phyloP scores from a whole-genome alignment of 2,113 vertebrate species.

The Anhinga rufa region DNA sequence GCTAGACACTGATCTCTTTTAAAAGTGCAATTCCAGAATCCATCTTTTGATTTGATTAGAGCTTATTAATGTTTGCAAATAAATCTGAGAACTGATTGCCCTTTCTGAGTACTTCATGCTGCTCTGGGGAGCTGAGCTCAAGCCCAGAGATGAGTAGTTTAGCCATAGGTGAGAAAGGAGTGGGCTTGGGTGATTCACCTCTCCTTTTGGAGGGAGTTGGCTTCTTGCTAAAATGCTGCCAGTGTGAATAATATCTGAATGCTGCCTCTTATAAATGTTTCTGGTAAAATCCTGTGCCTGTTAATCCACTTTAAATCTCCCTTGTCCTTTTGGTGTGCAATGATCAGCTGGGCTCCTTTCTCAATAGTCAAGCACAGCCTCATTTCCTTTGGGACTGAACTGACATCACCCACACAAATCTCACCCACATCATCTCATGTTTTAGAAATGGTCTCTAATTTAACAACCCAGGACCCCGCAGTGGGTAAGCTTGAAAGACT shows the following conservation, averaged over 20 bases:
- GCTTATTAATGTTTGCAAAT: not conserved
- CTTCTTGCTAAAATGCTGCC: not conserved
- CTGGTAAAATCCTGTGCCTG: not conserved
- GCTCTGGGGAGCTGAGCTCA: not conserved
- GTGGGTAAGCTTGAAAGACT: not conserved
- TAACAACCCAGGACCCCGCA: not conserved
- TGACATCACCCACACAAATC: not conserved
- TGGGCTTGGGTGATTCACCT: not conserved
- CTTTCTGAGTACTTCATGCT: not conserved
- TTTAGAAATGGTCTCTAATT: not conserved
- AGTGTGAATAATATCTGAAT: not conserved
- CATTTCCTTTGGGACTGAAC: not conserved
- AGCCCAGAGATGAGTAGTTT: not conserved
- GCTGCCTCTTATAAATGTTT: not conserved
- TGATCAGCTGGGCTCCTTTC: not conserved
- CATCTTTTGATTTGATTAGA: not conserved
- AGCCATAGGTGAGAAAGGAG: not conserved
- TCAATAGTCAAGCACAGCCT: not conserved
- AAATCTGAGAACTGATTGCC: not conserved
- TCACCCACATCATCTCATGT: not conserved
- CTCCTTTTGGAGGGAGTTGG: not conserved
- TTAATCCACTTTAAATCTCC: not conserved
- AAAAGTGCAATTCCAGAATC: not conserved
- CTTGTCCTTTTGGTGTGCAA: not conserved
- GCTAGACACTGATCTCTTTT: not conserved